Evolutionary conservation across 2,797 vertebrate species (phyloP), one percentile per base, ranked within the genome.

Genomic region (Mico argentatus): DNA sequence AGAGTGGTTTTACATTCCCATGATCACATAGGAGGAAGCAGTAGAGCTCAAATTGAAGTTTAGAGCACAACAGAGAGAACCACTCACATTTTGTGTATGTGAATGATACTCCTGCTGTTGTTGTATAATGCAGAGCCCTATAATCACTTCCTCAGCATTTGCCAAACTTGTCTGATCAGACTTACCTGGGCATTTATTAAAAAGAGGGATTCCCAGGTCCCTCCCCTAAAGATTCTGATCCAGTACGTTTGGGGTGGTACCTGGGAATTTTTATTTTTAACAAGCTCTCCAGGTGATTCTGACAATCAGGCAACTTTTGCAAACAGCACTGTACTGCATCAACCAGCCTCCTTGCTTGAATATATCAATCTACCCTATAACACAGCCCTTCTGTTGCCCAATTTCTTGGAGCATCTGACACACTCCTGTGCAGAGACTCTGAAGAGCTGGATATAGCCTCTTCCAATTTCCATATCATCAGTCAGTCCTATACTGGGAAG

Each of bases 61-160:
- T 1, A 12, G 17, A 52, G 13, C 52, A 1, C 0, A 3, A n/a
- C 7, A 0, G 41, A 5, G 44, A 26, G 26, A 0, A 55, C 8
- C 33, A 7, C 19, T 59, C n/a, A 26, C 30, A 20, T 22, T 67
- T 10, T 87, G 24, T 1, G 3, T 8, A 4, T 4, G 7, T 4
- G 22, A 59, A 46, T 4, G 20, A 80, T 12, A 8, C 12, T 52
- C 81, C 59, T 48, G 14, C 57, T n/a, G 1, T 30, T 33, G 1
- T 26, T 27, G n/a, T 3, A 44, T 57, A 70, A 85, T 0, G 2
- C 33, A 41, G 8, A 55, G 24, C 48, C 33, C 55, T 76, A 6
- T 7, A 26, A 64, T 12, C 59, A 10, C 75, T 24, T 17, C 7
- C 48, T 20, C 4, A 0, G 24, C 1, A 5, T 30, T 27, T 76